Evolutionary conservation across 1,140 invertebrate species (phyloP), one percentile per base, ranked within the genome.

Genomic region (Drosophila ercepeae): DNA sequence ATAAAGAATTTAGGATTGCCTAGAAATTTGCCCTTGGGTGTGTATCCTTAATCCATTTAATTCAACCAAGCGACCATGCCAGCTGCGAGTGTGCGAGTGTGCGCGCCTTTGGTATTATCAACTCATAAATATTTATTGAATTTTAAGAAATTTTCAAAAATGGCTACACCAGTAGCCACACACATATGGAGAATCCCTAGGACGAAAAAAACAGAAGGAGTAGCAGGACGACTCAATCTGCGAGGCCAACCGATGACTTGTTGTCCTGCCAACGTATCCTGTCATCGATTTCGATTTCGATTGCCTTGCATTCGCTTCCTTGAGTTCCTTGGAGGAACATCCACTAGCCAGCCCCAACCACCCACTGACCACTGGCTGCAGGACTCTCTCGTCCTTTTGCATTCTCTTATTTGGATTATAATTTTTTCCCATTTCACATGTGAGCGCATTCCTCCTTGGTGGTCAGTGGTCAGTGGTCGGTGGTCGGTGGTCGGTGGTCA

Each of bases 41-140:
- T 67, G 54, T 65, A 84, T 79, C 69, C 72, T 68, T 86, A 86
- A 84, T 84, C 81, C 78, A 84, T 84, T 84, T 84, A 84, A 84
- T 84, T 86, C 81, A 79, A 65, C 81, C 79, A 75, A 78, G 79
- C 79, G 76, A 68, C 60, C 68, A 55, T 63, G 67, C 55, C 72
- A 76, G 63, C 59, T 71, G 63, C 57, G 50, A 58, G 51, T 68
- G 53, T 65, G 57, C 46, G 52, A 63, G 46, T 46, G 68, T 32
- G 50, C 36, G 39, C 54, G 50, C 55, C 64, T 78, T 50, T 74
- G 77, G 82, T 71, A 88, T 88, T 88, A 88, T 88, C 75, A 89
- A 89, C 83, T 89, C 83, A 89, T 89, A 89, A 89, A 89, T 89
- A 89, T 89, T 89, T 89, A 89, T 89, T 89, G 83, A 89, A 89